Base-by-base conservation (phyloP, 2,888 invertebrate genomes). In the Drosophila helvetica region DNA sequence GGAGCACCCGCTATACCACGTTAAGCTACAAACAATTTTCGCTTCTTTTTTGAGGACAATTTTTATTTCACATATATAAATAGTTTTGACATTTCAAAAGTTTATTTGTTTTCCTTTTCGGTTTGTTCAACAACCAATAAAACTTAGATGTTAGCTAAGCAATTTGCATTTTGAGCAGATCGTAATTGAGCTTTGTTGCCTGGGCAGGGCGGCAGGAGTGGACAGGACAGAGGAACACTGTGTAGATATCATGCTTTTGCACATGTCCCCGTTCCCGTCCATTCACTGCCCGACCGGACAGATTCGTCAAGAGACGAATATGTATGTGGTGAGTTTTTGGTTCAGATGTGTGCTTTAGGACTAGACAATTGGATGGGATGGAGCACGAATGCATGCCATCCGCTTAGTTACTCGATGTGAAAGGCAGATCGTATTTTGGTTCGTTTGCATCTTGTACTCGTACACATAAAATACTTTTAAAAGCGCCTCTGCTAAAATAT, bases 1-100 rank as follows among this genome's bases (percentile, higher is more conserved):
- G 22, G 2, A 19, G 19, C 2, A 22, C 22, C 22, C 5, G 4
- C 22, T 22, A 3, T 22, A 5, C 22, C 5, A 12, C 10, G 12
- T 19, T 19, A 46, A 9, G 2, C 19, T 2, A 59, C 8, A 45
- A n/a, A 3, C 4, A 2, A 1, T 0, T 43, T 59, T 18, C 7
- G 33, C 9, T 45, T 56, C 27, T n/a, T 74, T 65, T 75, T 78
- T 54, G 64, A 64, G 64, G 67, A 66, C 54, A 83, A 70, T 74
- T 59, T 83, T 83, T 88, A 78, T 81, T 85, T 78, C 80, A 86
- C 88, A 85, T 86, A 77, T 76, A 85, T 86, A 85, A 77, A 88
- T 80, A 88, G 57, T 69, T 77, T 58, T 51, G 68, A 69, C 83
- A 78, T 74, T 52, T 83, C 61, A 47, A 77, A 69, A 74, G 61